These are phyloP conservation scores for Neomonachus schauinslandi DNA, from an alignment of 2,113 vertebrate species.

Conservation along the genomic window DNA sequence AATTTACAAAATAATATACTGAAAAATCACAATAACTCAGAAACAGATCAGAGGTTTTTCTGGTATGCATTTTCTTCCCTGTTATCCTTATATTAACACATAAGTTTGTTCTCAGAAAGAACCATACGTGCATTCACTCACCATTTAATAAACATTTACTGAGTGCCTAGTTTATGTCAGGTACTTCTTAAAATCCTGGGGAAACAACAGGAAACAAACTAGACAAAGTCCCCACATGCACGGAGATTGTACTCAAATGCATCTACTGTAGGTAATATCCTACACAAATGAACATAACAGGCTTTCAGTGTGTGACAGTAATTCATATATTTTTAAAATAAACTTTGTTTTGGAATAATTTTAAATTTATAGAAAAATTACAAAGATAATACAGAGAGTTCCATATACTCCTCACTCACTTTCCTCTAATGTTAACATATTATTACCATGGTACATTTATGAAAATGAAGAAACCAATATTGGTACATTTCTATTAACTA, in stretches of 20 bases:
- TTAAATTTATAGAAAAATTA: constrained; percentile 42
- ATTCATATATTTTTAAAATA: constrained; percentile 42
- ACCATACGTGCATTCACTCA: not conserved
- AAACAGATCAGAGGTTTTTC: not conserved
- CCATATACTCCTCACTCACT: not conserved
- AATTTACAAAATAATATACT: constrained; percentile 19
- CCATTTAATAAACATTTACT: not conserved
- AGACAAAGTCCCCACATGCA: not conserved
- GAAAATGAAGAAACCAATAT: constrained; percentile 26
- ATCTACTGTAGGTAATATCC: not conserved
- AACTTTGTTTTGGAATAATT: constrained; percentile 23
- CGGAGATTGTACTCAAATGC: not conserved
- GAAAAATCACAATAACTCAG: constrained; percentile 9
- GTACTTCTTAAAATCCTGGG: not conserved
- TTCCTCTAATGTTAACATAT: constrained; percentile 9
- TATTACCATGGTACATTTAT: not conserved
- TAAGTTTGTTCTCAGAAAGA: not conserved
- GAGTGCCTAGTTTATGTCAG: not conserved
- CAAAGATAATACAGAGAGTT: constrained; percentile 3
- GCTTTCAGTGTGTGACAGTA: not conserved
- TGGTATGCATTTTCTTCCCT: not conserved
- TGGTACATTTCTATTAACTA: not conserved
- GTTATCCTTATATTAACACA: not conserved
- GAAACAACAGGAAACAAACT: not conserved
- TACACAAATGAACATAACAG: not conserved